phyloP scores from a whole-genome alignment of 2,888 invertebrate species.

The Acheta domesticus region DNA sequence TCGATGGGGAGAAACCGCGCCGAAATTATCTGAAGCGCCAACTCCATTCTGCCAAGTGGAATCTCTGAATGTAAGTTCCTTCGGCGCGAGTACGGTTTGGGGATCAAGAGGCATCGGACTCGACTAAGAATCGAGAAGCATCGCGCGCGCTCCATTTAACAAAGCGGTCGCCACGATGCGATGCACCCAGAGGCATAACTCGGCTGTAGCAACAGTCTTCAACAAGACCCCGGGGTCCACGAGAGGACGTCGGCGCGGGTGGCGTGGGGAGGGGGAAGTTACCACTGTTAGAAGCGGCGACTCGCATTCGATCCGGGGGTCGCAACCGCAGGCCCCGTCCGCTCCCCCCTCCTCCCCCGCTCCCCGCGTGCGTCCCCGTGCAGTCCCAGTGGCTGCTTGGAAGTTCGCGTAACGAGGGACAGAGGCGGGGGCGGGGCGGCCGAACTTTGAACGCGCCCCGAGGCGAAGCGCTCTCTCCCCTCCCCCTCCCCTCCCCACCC shows the following conservation, averaged over 20 bases:
- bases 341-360: neutral
- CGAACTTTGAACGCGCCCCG: conserved; percentile 1
- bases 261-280: neutral
- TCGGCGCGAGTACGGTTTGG: too few species aligned
- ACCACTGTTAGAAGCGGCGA: neutral
- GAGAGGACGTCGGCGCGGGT: neutral
- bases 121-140: neutral
- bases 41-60: too few species aligned
- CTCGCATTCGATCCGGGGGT: neutral
- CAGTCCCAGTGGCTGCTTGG: neutral
- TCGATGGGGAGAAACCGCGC: too few species aligned
- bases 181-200: neutral
- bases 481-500: neutral
- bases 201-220: neutral
- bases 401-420: conserved; percentile 18
- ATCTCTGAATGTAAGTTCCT: too few species aligned
- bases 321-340: neutral
- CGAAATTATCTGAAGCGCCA: too few species aligned
- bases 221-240: neutral
- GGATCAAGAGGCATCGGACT: too few species aligned
- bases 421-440: neutral
- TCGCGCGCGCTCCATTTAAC: neutral
- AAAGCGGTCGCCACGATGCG: neutral
- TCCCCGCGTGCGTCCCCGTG: neutral
- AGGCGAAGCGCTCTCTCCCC: neutral